Percentiles rank a stretch among this genome's conserved stretches.
These are phyloP conservation scores for Myocastor coypus DNA, from an alignment of 2,113 vertebrate genomes.

Conservation along the genomic window DNA sequence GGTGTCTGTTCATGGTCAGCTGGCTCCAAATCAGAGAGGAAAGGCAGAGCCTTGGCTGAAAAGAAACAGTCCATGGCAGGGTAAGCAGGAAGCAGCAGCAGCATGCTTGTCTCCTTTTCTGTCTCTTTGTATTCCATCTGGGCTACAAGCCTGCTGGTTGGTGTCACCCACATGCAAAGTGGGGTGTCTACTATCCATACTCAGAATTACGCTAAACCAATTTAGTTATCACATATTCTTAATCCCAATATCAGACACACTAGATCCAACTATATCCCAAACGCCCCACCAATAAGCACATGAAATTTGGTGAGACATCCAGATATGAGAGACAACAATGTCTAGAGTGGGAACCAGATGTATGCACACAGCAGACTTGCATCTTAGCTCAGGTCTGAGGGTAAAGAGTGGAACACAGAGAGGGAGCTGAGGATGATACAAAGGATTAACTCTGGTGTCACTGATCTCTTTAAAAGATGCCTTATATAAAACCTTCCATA, in stretches of 20 bases:
- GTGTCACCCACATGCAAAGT: not conserved
- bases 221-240: not conserved
- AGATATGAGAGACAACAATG: not conserved
- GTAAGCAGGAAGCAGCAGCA: not conserved
- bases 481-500: not conserved
- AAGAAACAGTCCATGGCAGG: not conserved
- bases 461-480: not conserved
- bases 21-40: not conserved
- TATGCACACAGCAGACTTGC: not conserved
- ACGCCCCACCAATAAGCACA: not conserved
- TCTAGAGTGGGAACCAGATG: not conserved
- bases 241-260: not conserved
- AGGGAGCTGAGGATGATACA: not conserved
- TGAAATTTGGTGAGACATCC: not conserved
- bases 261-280: not conserved
- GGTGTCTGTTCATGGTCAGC: not conserved
- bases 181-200: not conserved
- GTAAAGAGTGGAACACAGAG: not conserved
- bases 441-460: not conserved
- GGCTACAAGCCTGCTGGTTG: not conserved
- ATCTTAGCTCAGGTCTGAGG: not conserved
- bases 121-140: not conserved
- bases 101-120: not conserved
- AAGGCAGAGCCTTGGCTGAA: not conserved
- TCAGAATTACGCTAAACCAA: not conserved